These are phyloP conservation scores for Cantharis rustica DNA, from an alignment of 2,888 invertebrate species.

Conservation along the genomic window DNA sequence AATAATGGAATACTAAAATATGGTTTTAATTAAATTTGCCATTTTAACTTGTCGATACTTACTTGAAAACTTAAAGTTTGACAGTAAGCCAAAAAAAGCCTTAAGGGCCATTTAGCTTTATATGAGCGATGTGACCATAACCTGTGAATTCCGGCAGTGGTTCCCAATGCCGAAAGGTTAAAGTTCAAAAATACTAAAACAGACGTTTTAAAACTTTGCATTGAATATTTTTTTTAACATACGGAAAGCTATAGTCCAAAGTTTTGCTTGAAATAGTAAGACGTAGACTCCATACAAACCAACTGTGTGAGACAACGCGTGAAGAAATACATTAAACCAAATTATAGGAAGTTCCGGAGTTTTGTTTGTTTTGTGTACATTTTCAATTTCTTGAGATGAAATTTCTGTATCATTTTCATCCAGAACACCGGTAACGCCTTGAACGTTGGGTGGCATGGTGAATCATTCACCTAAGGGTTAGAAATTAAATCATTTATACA, in stretches of 20 bases:
- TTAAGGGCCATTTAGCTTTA: slow-evolving; percentile 90
- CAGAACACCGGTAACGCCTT: slow-evolving; percentile 61
- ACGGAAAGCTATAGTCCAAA: slow-evolving; percentile 75
- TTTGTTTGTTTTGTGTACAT: neutral
- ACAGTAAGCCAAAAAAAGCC: slow-evolving; percentile 76
- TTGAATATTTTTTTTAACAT: slow-evolving; percentile 51
- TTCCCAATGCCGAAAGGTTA: slow-evolving; percentile 78
- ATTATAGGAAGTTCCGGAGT: slow-evolving; percentile 61
- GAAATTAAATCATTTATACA: neutral
- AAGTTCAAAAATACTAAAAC: slow-evolving; percentile 67
- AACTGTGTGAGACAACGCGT: slow-evolving; percentile 74
- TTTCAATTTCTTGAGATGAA: slow-evolving; percentile 48
- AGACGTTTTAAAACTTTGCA: neutral
- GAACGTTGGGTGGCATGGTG: neutral
- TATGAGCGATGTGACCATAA: slow-evolving; percentile 96
- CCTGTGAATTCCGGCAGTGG: slow-evolving; percentile 96
- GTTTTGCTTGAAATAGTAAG: slow-evolving; percentile 73
- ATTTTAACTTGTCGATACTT: slow-evolving; percentile 11
- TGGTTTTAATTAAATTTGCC: slow-evolving; percentile 3
- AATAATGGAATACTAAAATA: slow-evolving; percentile 70
- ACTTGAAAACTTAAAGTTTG: slow-evolving; percentile 89
- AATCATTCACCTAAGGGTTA: neutral
- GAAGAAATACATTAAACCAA: slow-evolving; percentile 81
- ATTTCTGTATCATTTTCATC: slow-evolving; percentile 68
- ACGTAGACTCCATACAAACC: slow-evolving; percentile 78